These are phyloP conservation scores for Odontophorus gujanensis DNA, from an alignment of 2,113 vertebrate genomes.

Conservation along the genomic window DNA sequence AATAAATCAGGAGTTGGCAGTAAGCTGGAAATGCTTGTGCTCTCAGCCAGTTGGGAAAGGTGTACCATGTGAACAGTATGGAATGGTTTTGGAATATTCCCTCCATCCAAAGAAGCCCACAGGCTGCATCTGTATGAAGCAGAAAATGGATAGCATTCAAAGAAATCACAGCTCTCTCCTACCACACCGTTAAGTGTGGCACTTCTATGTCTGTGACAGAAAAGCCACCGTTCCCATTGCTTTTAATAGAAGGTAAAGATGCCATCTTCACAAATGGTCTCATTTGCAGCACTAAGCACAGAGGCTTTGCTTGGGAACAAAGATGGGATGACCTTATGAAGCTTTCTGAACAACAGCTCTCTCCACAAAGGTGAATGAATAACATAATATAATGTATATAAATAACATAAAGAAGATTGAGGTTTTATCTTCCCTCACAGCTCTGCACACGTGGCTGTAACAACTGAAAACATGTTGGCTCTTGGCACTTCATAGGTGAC, in stretches of 20 bases:
- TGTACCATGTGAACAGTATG: background rate
- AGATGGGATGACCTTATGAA: too few relatives aligned
- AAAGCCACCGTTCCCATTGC: background rate
- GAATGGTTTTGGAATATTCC: background rate
- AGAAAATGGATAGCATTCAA: background rate
- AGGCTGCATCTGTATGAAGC: background rate
- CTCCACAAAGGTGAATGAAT: background rate
- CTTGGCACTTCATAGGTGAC: too few relatives aligned
- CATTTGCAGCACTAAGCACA: background rate
- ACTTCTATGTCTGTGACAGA: too few relatives aligned
- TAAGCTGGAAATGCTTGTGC: background rate
- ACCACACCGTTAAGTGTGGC: background rate
- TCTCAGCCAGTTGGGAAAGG: background rate
- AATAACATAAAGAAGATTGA: background rate
- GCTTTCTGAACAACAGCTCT: background rate
- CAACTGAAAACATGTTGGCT: background rate
- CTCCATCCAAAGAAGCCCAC: background rate
- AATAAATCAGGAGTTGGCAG: background rate
- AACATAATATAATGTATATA: background rate
- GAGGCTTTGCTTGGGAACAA: background rate
- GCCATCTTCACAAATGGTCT: background rate
- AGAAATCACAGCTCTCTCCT: background rate
- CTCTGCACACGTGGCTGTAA: background rate
- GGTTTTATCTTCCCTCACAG: background rate
- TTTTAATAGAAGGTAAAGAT: background rate